A percentile compares a stretch with the other conserved stretches of the same genome.
These are phyloP conservation scores for Stomorhina lunata DNA, from an alignment of 2,888 invertebrate genomes.

Conservation along the genomic window DNA sequence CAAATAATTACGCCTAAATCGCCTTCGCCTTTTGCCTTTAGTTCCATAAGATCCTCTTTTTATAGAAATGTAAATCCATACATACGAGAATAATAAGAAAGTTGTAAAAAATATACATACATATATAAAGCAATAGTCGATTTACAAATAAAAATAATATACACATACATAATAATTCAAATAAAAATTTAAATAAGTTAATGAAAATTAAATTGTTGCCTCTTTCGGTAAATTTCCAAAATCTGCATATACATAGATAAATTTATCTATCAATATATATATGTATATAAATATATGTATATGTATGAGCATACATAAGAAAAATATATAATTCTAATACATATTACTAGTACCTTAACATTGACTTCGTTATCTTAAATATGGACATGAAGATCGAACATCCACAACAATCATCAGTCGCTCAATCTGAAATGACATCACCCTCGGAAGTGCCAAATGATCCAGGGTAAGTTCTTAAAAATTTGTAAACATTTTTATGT, in stretches of 20 bases:
- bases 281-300: neutral
- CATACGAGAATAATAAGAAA: neutral
- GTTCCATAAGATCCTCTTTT: constrained; percentile 6
- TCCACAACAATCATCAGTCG: constrained; percentile 68
- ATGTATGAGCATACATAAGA: neutral
- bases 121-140: neutral
- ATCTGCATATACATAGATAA: no score
- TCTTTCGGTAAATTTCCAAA: no score
- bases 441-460: constrained; percentile 96
- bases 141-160: neutral
- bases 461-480: constrained; percentile 91
- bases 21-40: constrained; percentile 58
- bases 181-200: constrained; percentile 7
- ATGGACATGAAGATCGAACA: constrained; percentile 79
- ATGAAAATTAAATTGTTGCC: neutral
- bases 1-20: constrained; percentile 26
- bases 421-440: constrained; percentile 87
- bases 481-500: neutral
- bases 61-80: neutral
- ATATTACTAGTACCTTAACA: neutral
- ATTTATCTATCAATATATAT: no score
- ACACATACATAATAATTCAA: neutral
- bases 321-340: neutral
- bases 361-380: neutral
- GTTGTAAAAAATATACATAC: neutral